Percentiles rank a stretch among this genome's conserved stretches.
These are phyloP conservation scores for Polydrusus tereticollis DNA, from an alignment of 2,888 invertebrate species.

Conservation along the genomic window DNA sequence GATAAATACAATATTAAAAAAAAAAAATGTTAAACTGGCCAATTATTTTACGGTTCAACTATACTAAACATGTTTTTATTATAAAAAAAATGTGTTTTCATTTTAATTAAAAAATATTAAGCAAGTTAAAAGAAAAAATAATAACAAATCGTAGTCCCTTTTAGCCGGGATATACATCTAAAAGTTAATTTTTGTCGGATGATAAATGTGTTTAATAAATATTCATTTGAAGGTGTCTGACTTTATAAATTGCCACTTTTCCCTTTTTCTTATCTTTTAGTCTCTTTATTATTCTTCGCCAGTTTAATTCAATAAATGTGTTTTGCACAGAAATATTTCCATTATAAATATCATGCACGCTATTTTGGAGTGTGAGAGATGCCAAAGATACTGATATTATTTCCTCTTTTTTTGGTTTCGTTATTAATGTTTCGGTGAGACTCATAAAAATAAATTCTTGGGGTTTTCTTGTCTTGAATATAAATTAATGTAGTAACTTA, in stretches of 20 bases:
- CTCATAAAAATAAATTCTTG: too few species aligned
- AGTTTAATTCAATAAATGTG: constrained; percentile 45
- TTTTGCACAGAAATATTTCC: constrained; percentile 34
- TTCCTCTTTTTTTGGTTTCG: neutral
- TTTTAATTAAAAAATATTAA: neutral
- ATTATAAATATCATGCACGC: constrained; percentile 38
- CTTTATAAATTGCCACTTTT: constrained; percentile 42
- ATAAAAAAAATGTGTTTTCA: too few species aligned
- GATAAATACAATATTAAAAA: too few species aligned
- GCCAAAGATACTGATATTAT: neutral
- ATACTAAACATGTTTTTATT: too few species aligned
- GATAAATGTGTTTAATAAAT: constrained; percentile 48
- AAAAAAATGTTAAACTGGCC: too few species aligned
- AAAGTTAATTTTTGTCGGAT: constrained; percentile 46
- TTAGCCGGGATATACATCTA: constrained; percentile 33
- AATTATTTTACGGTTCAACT: too few species aligned
- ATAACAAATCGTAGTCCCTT: constrained; percentile 14
- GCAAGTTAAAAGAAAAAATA: neutral
- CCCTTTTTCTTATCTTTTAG: constrained; percentile 38
- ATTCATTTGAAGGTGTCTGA: constrained; percentile 46
- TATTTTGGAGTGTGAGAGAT: constrained; percentile 8
- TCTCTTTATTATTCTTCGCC: constrained; percentile 39
- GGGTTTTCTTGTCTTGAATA: too few species aligned
- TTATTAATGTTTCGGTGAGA: neutral
- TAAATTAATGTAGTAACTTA: too few species aligned